phyloP scores from a whole-genome alignment of 1,140 invertebrate genomes.

The Agraylea sexmaculata region DNA sequence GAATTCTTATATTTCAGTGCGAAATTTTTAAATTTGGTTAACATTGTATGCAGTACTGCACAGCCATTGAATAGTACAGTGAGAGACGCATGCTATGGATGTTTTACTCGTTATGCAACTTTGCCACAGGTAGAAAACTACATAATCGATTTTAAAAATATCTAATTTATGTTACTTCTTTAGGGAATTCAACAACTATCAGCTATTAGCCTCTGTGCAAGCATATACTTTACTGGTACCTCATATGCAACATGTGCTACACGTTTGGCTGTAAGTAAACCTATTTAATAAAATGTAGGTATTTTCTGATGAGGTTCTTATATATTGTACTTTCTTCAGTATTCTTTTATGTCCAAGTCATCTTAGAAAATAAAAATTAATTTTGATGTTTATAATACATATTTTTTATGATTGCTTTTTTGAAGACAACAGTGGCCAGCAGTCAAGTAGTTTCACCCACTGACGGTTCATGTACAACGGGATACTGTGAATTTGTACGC shows the following conservation, averaged over 20 bases:
- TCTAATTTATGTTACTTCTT: conserved; percentile 17
- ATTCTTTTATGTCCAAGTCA: too few species aligned
- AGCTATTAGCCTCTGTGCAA: conserved; percentile 34
- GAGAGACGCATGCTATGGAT: conserved; percentile 39
- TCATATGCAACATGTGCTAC: conserved; percentile 35
- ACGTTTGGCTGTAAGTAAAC: conserved; percentile 29
- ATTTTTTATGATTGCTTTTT: background rate
- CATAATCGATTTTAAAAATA: conserved; percentile 8
- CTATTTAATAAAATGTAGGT: too few species aligned
- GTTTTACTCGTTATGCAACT: conserved; percentile 37
- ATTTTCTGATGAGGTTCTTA: too few species aligned
- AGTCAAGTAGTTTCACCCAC: conserved; percentile 8
- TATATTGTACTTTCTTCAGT: too few species aligned
- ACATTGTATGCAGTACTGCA: conserved; percentile 41
- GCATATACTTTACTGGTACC: conserved; percentile 37
- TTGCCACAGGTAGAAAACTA: conserved; percentile 30
- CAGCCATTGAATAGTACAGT: conserved; percentile 38
- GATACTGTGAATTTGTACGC: conserved; percentile 44
- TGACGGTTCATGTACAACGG: conserved; percentile 30
- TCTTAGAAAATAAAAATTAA: too few species aligned
- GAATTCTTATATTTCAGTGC: conserved; percentile 24
- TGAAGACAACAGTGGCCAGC: conserved; percentile 3
- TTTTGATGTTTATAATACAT: background rate
- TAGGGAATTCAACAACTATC: conserved; percentile 36
- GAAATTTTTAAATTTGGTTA: conserved; percentile 37